Evolutionary conservation across 2,888 invertebrate genomes (phyloP), one percentile per base, ranked within the genome.

Genomic region (Stegana nigrithorax): DNA sequence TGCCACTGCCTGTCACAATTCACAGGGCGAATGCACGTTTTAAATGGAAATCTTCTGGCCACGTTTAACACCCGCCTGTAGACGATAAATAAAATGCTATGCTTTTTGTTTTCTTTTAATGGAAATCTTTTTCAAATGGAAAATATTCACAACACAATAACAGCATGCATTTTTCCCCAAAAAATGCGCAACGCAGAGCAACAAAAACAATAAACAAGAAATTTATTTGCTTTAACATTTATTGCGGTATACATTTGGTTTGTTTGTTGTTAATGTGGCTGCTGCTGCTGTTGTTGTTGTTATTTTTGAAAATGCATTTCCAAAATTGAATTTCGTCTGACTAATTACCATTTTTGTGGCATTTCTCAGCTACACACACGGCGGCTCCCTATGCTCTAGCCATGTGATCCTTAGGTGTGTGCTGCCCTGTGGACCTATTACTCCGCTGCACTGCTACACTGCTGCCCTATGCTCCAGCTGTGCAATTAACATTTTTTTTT

Each of bases 301-400:
- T 73, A 73, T 75, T 73, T 67, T 75, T 50, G 78, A 69, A 73
- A 75, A 75, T 75, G 74, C 75, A 69, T 74, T 73, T 65, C 67
- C 68, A 71, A 70, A 72, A 72, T 71, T 67, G 71, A 73, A 72
- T 73, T 72, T 60, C 50, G 60, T n/a, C 72, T 73, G 73, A 78
- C 75, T 75, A 75, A 75, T 78, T 75, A 78, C 68, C 63, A n/a
- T 17, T 19, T 75, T 77, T 73, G 75, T 77, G 75, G 75, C 69
- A 69, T 68, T 65, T 62, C 32, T n/a, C 10, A 29, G 6, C 65
- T 63, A 65, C 59, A 14, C 29, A 23, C n/a, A n/a, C n/a, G n/a
- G n/a, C n/a, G n/a, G n/a, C n/a, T n/a, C n/a, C n/a, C n/a, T n/a
- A n/a, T n/a, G n/a, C n/a, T n/a, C n/a, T n/a, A n/a, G n/a, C n/a